Evolutionary conservation across 2,797 vertebrate species (phyloP).

Genomic region (Neosilurus mollespiculum): DNA sequence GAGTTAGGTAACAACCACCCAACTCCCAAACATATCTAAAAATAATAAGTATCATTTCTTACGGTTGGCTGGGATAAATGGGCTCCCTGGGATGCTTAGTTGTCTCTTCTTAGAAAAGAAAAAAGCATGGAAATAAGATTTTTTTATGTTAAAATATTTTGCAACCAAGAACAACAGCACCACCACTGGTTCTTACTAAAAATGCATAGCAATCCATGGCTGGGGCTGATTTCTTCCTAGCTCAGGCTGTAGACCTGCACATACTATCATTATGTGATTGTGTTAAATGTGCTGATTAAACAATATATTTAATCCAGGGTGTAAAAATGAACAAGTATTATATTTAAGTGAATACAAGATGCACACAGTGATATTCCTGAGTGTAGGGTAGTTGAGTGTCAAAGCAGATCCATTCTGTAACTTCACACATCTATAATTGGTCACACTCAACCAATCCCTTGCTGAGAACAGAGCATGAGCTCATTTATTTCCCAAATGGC

Average conservation of each 20-base stretch:
- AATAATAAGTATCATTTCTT: background rate
- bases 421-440: background rate
- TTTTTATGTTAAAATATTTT: background rate
- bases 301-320: background rate
- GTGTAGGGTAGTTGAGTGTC: background rate
- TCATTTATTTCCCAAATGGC: background rate
- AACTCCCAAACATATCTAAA: background rate
- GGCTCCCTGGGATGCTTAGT: background rate
- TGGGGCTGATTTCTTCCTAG: background rate
- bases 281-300: background rate
- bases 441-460: background rate
- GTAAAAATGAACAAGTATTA: background rate
- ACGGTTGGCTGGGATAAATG: background rate
- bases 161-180: background rate
- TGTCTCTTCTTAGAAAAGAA: background rate
- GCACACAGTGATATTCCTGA: background rate
- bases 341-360: background rate
- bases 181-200: background rate
- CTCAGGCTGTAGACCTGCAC: background rate
- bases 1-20: slow-evolving; percentile 1
- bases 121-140: background rate
- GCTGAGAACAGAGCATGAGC: background rate
- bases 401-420: background rate
- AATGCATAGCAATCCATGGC: too few species aligned
- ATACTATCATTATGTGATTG: background rate